Percentiles rank a stretch among this genome's conserved stretches.
phyloP scores from a whole-genome alignment of 2,113 vertebrate genomes.

The Sander vitreus region DNA sequence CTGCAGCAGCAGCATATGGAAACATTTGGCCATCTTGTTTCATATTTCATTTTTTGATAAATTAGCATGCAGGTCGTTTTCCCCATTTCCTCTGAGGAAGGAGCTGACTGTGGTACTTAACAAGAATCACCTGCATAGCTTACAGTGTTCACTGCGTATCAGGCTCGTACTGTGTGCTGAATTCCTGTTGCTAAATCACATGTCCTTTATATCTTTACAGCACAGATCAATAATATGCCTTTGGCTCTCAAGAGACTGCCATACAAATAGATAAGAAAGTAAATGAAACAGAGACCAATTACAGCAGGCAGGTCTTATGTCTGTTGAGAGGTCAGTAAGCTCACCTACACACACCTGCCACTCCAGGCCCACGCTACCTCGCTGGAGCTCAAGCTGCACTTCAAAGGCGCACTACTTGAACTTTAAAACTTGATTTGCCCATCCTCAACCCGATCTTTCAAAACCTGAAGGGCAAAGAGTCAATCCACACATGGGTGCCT shows the following conservation, averaged over 20 bases:
- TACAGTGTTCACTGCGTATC: conserved; percentile 11
- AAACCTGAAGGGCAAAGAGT: conserved; percentile 42
- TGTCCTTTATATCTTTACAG: conserved; percentile 65
- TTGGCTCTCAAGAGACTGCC: conserved; percentile 58
- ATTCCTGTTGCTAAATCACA: conserved; percentile 54
- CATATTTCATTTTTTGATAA: conserved; percentile 55
- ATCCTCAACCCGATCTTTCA: conserved; percentile 52
- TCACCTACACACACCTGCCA: conserved; percentile 68
- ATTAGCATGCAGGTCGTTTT: conserved; percentile 33
- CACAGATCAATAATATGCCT: conserved; percentile 67
- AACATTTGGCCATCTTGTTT: conserved; percentile 49
- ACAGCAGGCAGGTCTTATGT: conserved; percentile 66
- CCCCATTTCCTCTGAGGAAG: conserved; percentile 37
- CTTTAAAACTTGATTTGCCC: conserved; percentile 55
- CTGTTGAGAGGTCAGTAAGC: conserved; percentile 69
- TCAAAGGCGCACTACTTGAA: conserved; percentile 54
- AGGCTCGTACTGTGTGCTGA: conserved; percentile 12
- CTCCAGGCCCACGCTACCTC: conserved; percentile 40
- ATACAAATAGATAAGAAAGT: conserved; percentile 64
- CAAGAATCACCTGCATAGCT: conserved; percentile 58
- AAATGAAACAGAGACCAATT: conserved; percentile 70
- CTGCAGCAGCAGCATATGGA: conserved; percentile 36
- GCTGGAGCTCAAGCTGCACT: conserved; percentile 39
- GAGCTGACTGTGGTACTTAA: conserved; percentile 42
- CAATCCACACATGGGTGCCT: conserved; percentile 50